Percentiles rank a stretch among this genome's conserved stretches.
phyloP scores from a whole-genome alignment of 2,113 vertebrate species.

The Fregata magnificens region DNA sequence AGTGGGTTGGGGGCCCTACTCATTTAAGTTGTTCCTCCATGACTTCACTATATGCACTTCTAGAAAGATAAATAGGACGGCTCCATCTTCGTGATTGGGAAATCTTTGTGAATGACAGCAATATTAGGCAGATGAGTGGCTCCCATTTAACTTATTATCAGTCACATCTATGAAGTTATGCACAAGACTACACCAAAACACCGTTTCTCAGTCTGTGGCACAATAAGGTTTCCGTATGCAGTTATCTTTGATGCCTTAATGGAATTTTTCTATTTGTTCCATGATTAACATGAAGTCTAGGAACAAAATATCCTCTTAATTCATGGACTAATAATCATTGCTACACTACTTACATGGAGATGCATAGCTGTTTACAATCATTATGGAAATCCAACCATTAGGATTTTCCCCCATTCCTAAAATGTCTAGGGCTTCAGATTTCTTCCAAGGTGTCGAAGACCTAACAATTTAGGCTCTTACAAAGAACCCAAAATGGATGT shows the following conservation, averaged over 20 bases:
- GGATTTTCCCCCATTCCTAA: not conserved
- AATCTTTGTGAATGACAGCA: not conserved
- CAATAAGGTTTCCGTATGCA: accelerated
- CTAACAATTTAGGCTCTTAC: accelerated
- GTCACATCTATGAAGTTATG: not conserved
- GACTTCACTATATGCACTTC: not conserved
- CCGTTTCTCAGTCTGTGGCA: not conserved
- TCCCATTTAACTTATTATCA: not conserved
- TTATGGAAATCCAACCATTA: not conserved
- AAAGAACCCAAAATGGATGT: not conserved
- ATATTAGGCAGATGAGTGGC: not conserved
- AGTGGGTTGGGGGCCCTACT: not conserved
- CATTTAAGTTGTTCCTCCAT: not conserved
- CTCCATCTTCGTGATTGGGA: not conserved
- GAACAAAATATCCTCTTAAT: not conserved
- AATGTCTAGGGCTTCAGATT: not conserved
- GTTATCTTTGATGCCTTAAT: not conserved
- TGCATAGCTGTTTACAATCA: not conserved
- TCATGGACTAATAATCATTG: not conserved
- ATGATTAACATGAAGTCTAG: not conserved
- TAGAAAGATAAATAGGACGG: not conserved
- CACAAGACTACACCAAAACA: not conserved
- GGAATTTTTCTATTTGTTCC: not conserved
- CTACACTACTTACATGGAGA: not conserved
- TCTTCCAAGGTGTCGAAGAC: not conserved